These are phyloP conservation scores for Gymnorhina tibicen DNA, from an alignment of 2,113 vertebrate genomes.

Conservation along the genomic window DNA sequence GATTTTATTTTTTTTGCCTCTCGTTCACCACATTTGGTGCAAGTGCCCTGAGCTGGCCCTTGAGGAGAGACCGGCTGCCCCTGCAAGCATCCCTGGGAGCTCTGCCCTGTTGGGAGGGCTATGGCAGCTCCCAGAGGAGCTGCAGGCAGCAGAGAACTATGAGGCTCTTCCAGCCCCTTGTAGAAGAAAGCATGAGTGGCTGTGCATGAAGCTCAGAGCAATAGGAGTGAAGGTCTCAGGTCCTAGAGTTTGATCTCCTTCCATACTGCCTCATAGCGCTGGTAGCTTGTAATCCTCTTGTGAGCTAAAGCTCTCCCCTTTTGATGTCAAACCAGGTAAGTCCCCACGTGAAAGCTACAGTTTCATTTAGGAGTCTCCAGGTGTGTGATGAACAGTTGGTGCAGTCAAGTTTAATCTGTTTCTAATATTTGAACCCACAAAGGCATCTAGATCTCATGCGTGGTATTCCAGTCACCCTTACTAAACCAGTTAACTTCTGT, in stretches of 20 bases:
- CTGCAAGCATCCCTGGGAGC: background rate
- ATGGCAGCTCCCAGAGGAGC: background rate
- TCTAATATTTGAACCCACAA: background rate
- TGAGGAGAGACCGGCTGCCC: accelerated
- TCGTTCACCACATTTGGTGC: accelerated
- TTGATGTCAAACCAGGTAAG: background rate
- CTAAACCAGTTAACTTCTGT: background rate
- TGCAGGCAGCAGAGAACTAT: background rate
- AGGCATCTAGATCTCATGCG: background rate
- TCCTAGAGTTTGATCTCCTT: background rate
- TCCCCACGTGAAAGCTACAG: background rate
- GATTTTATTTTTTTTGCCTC: background rate
- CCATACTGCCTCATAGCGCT: background rate
- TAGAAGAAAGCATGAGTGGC: background rate
- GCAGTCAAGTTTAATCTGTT: background rate
- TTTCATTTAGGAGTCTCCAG: background rate
- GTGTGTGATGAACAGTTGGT: background rate
- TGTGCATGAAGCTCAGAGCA: background rate
- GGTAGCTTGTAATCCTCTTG: background rate
- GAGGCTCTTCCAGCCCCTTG: background rate
- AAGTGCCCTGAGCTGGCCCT: background rate
- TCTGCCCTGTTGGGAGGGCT: background rate
- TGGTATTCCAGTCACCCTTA: background rate
- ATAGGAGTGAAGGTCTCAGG: background rate
- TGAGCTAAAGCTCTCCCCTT: background rate